Evolutionary conservation across 2,888 invertebrate species (phyloP), one percentile per base, ranked within the genome.

Genomic region (Chirona hameri): DNA sequence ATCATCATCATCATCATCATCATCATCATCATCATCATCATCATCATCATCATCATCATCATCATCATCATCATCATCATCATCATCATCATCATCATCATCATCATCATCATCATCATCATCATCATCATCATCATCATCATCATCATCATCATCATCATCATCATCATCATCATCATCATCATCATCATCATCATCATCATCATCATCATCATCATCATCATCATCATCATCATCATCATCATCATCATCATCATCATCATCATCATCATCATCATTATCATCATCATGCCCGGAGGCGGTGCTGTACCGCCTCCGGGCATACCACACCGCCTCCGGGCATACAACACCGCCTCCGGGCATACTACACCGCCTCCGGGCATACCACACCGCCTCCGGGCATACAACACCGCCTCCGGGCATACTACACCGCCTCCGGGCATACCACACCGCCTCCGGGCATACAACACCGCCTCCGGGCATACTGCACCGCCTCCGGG

Each of bases 1-100:
- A 65, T 65, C 65, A 65, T 65, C 65, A 65, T 65, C 65, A 65
- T 65, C 65, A 65, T 65, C 65, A 65, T 65, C 65, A 65, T 65
- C 65, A 65, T 65, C 65, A 65, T 65, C 65, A 65, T 65, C 65
- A 65, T 65, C 65, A 65, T 65, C 65, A 65, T 65, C 65, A 65
- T 65, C 65, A 65, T 65, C 65, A 65, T 65, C 65, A 65, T 65
- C 65, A 65, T 65, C 65, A 65, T 65, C 65, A 65, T 65, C 65
- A 65, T 65, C 65, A 65, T 65, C 65, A 65, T 65, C 65, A 65
- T 65, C 65, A 65, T 65, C 65, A 65, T 65, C 65, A 65, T 65
- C 65, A 65, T 65, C 65, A 65, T 65, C 65, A 65, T 65, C 65
- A 65, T 65, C 65, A 65, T 65, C 65, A 65, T 65, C 65, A 65